Conservation (phyloP, 2,797 vertebrate species). For the Strix occidentalis region DNA sequence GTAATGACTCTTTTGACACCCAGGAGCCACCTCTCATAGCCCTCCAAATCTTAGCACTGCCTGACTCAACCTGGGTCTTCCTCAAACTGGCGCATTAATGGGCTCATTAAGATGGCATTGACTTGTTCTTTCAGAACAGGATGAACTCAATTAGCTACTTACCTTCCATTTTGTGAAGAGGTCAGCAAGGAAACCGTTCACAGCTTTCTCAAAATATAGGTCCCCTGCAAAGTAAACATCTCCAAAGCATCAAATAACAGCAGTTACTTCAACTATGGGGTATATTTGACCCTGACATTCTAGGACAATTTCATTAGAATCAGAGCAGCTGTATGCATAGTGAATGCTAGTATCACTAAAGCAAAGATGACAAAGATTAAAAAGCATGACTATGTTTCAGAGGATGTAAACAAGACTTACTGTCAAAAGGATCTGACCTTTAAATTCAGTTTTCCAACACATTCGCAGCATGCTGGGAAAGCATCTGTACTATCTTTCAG, state of each 20-base stretch:
- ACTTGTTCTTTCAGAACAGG: not conserved
- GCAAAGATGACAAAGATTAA: not conserved
- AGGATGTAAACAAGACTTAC: not conserved
- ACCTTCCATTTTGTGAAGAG: slow-evolving; percentile 98
- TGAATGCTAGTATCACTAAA: not conserved
- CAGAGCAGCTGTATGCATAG: not conserved
- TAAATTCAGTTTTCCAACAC: not conserved
- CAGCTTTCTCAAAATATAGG: slow-evolving; percentile 97
- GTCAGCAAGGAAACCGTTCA: slow-evolving; percentile 95
- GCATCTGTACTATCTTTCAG: slow-evolving; percentile 39
- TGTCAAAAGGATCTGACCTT: not conserved
- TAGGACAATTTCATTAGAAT: not conserved
- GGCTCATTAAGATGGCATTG: not conserved
- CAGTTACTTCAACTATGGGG: not conserved
- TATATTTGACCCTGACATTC: not conserved
- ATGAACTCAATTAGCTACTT: not conserved
- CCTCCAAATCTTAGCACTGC: not conserved
- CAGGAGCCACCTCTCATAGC: not conserved
- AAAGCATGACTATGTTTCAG: not conserved
- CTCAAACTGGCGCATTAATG: not conserved
- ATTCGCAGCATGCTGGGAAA: slow-evolving; percentile 33
- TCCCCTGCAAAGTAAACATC: slow-evolving; percentile 81
- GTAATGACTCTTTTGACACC: not conserved
- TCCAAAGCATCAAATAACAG: not conserved
- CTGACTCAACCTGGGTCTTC: not conserved